A percentile compares a stretch with the other conserved stretches of the same genome.
phyloP scores from a whole-genome alignment of 2,888 invertebrate genomes.

The Drosophila mercatorum region DNA sequence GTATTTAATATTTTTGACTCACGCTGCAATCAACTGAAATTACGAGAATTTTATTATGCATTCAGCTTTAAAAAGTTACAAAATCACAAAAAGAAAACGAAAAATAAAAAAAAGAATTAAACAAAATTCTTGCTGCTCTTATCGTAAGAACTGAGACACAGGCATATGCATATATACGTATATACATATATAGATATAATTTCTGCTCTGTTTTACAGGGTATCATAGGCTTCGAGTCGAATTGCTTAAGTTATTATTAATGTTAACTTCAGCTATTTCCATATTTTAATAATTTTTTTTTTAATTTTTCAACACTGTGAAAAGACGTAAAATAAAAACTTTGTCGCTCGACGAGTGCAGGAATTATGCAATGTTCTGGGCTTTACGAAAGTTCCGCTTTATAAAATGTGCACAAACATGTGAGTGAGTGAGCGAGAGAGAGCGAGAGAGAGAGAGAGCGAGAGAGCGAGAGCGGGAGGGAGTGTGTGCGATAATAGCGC shows the following conservation, averaged over 20 bases:
- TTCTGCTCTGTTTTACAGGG: not conserved
- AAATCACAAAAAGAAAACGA: not conserved
- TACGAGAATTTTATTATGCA: slow-evolving; percentile 11
- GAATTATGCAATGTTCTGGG: slow-evolving; percentile 12
- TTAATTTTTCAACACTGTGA: not conserved
- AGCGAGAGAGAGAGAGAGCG: not conserved
- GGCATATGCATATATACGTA: too few relatives aligned
- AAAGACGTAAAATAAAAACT: slow-evolving; percentile 3
- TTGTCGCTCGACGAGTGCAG: slow-evolving; percentile 3
- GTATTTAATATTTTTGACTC: not conserved
- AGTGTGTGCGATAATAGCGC: slow-evolving; percentile 3
- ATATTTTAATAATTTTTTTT: slow-evolving; percentile 1
- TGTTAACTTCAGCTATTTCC: slow-evolving; percentile 6
- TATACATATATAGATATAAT: not conserved
- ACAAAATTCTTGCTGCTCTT: not conserved
- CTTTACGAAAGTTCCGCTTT: slow-evolving; percentile 7
- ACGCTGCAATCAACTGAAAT: slow-evolving; percentile 10
- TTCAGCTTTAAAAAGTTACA: slow-evolving; percentile 8
- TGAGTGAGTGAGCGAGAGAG: not conserved
- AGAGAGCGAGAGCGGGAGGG: too few relatives aligned
- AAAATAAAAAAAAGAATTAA: not conserved
- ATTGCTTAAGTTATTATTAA: not conserved
- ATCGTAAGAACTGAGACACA: not conserved
- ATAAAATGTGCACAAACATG: slow-evolving; percentile 8
- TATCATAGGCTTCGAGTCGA: not conserved